Evolutionary conservation across 2,888 invertebrate genomes (phyloP).

Genomic region (Urechis unicinctus): DNA sequence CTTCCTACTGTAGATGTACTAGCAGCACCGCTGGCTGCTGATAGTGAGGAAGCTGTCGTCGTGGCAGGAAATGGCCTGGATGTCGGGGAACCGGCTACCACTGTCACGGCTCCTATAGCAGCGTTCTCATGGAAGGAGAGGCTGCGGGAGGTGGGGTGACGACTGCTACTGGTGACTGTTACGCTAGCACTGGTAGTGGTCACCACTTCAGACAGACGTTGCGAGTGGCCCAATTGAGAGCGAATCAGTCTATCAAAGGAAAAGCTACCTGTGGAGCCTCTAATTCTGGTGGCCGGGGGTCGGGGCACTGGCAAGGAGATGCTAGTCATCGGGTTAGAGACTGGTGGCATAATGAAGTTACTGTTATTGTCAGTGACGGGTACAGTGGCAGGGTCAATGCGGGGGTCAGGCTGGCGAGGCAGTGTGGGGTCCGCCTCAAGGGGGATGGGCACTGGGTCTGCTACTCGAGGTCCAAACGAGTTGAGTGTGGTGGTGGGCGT

Average conservation of each 20-base stretch:
- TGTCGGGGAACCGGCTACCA: neutral
- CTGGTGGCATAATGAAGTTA: neutral
- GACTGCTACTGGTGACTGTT: too few relatives aligned
- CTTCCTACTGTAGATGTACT: too few relatives aligned
- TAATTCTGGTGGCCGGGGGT: too few relatives aligned
- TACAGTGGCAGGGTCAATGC: too few relatives aligned
- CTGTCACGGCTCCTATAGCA: neutral
- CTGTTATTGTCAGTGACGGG: neutral
- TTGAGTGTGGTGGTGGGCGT: too few relatives aligned
- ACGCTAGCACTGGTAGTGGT: neutral
- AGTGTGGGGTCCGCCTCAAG: neutral
- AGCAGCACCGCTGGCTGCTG: neutral
- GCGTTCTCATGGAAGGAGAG: neutral
- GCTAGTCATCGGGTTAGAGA: neutral
- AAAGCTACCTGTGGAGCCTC: neutral
- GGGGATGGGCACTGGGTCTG: neutral
- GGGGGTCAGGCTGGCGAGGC: neutral
- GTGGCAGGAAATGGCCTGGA: neutral
- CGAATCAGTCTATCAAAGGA: neutral
- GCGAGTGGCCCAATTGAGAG: too few relatives aligned
- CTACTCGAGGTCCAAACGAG: too few relatives aligned
- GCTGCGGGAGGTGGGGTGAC: neutral
- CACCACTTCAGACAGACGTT: too few relatives aligned
- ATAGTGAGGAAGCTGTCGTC: neutral
- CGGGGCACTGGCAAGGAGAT: too few relatives aligned